These are phyloP conservation scores for Leptinotarsa haldemani DNA, from an alignment of 2,888 invertebrate genomes.

Conservation along the genomic window DNA sequence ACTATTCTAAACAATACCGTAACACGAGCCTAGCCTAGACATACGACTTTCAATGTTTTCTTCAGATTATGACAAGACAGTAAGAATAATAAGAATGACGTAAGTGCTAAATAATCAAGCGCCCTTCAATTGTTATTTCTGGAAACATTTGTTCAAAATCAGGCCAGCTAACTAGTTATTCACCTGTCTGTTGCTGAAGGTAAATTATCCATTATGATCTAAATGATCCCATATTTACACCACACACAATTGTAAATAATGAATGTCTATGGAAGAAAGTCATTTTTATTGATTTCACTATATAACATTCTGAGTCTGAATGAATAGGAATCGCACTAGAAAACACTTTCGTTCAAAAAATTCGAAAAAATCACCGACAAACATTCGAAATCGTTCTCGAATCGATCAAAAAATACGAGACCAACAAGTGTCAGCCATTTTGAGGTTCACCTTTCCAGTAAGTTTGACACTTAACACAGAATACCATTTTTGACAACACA, in stretches of 20 bases:
- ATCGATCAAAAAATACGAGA: slow-evolving; percentile 57
- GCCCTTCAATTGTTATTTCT: slow-evolving; percentile 46
- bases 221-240: slow-evolving; percentile 56
- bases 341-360: slow-evolving; percentile 29
- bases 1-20: slow-evolving; percentile 52
- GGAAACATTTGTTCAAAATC: slow-evolving; percentile 32
- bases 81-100: slow-evolving; percentile 53
- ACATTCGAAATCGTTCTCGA: slow-evolving; percentile 58
- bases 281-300: slow-evolving; percentile 57
- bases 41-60: slow-evolving; percentile 45
- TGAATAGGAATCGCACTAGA: slow-evolving; percentile 29
- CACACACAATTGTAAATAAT: slow-evolving; percentile 55
- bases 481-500: not conserved
- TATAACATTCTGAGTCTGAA: slow-evolving; percentile 55
- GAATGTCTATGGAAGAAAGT: slow-evolving; percentile 57
- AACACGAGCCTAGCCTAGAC: slow-evolving; percentile 46
- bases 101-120: slow-evolving; percentile 49
- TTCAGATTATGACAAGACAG: slow-evolving; percentile 48
- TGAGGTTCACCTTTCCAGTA: slow-evolving; percentile 42
- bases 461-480: not conserved
- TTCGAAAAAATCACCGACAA: slow-evolving; percentile 26
- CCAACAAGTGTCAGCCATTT: slow-evolving; percentile 67
- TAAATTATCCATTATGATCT: slow-evolving; percentile 60
- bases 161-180: slow-evolving; percentile 32
- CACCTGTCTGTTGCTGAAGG: slow-evolving; percentile 56